Conservation (phyloP, 2,888 invertebrate genomes). For the Trissolcus brochymenae region DNA sequence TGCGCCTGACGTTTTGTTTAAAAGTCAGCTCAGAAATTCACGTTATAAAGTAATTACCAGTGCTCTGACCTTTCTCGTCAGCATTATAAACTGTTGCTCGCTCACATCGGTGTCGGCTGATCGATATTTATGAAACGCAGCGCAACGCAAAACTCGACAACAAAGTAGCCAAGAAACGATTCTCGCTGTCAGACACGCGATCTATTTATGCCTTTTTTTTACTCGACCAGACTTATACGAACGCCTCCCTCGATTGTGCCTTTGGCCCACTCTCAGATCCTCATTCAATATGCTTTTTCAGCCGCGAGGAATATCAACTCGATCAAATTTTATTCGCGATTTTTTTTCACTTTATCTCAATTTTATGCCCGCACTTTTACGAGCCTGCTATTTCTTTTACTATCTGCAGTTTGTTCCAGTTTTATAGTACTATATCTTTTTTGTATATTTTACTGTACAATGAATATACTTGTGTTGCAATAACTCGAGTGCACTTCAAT, state of each 20-base stretch:
- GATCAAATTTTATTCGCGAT: too few relatives aligned
- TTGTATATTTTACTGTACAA: neutral
- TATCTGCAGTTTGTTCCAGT: too few relatives aligned
- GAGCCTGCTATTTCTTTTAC: too few relatives aligned
- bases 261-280: slow-evolving; percentile 41
- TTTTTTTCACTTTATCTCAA: neutral
- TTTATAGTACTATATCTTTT: too few relatives aligned
- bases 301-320: too few relatives aligned
- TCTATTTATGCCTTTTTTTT: slow-evolving; percentile 25
- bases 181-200: slow-evolving; percentile 23
- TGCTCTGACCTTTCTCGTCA: slow-evolving; percentile 50
- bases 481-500: slow-evolving; percentile 4
- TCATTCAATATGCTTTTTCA: slow-evolving; percentile 6
- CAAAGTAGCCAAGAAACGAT: slow-evolving; percentile 33
- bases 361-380: slow-evolving; percentile 1
- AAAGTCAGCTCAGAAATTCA: slow-evolving; percentile 44
- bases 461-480: slow-evolving; percentile 1
- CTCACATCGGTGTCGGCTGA: slow-evolving; percentile 32
- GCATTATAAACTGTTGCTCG: slow-evolving; percentile 52
- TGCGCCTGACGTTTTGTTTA: slow-evolving; percentile 24
- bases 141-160: slow-evolving; percentile 19
- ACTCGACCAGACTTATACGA: slow-evolving; percentile 47
- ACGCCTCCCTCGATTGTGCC: slow-evolving; percentile 64
- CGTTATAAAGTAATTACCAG: slow-evolving; percentile 44
- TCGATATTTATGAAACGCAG: slow-evolving; percentile 51